Conservation (phyloP, 2,888 invertebrate genomes). For the Acronicta aceris region DNA sequence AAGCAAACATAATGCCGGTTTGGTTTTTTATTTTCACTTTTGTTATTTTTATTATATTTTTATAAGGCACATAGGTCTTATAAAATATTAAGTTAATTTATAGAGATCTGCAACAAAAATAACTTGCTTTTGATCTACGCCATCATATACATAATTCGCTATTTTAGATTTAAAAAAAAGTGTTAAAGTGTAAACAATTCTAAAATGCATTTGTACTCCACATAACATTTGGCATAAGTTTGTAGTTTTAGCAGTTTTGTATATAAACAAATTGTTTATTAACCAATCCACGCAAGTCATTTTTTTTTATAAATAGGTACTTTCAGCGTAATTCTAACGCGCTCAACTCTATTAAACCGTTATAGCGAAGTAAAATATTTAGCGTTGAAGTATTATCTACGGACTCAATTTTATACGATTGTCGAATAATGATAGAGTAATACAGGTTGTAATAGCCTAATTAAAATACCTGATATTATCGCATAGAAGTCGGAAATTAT, state of each 20-base stretch:
- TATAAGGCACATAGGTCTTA: no score
- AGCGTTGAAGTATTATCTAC: constrained; percentile 4
- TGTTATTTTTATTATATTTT: no score
- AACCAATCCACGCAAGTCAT: background rate
- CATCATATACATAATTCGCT: no score
- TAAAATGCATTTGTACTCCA: constrained; percentile 21
- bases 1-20: no score
- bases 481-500: constrained; percentile 16
- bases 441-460: no score
- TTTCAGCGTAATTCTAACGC: constrained; percentile 2
- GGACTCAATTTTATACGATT: constrained; percentile 8
- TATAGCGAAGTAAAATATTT: constrained; percentile 6
- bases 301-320: constrained; percentile 1
- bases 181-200: background rate
- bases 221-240: constrained; percentile 9
- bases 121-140: no score
- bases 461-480: no score
- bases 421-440: background rate
- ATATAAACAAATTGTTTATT: background rate
- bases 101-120: no score
- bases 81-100: no score
- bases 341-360: background rate
- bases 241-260: constrained; percentile 14
- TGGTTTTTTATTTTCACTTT: no score
- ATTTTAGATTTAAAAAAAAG: no score